Conservation (phyloP, 2,113 vertebrate species). For the Oncorhynchus clarkii region DNA sequence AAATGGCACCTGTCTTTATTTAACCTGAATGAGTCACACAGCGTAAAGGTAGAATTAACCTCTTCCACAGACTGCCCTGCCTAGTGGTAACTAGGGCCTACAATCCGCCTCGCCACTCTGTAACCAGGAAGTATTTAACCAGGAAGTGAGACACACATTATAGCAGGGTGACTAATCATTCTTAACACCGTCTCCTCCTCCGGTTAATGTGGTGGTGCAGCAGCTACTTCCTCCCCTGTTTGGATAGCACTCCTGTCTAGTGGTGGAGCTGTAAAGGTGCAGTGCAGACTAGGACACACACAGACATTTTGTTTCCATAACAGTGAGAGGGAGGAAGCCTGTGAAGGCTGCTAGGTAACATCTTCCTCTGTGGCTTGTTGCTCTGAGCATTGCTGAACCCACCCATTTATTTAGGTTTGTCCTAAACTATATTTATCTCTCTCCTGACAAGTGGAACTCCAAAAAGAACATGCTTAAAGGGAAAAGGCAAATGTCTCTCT, state of each 20-base stretch:
- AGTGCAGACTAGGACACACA: conserved; percentile 50
- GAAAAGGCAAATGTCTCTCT: conserved; percentile 52
- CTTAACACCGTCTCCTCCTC: conserved; percentile 66
- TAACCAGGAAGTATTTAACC: conserved; percentile 43
- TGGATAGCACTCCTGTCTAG: conserved; percentile 72
- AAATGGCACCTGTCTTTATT: conserved; percentile 26
- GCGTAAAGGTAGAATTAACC: conserved; percentile 11
- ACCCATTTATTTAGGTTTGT: conserved; percentile 87
- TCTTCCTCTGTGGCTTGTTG: conserved; percentile 85
- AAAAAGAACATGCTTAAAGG: conserved; percentile 75
- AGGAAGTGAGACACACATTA: conserved; percentile 55
- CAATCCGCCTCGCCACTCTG: conserved; percentile 14
- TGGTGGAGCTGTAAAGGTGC: conserved; percentile 67
- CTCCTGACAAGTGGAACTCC: conserved; percentile 83
- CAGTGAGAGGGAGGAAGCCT: conserved; percentile 59
- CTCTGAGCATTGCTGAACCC: conserved; percentile 81
- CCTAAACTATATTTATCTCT: conserved; percentile 88
- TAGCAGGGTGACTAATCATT: conserved; percentile 66
- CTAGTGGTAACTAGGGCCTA: background rate
- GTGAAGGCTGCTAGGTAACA: conserved; percentile 62
- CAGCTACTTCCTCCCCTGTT: conserved; percentile 83
- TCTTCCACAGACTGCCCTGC: conserved; percentile 12
- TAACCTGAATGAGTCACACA: conserved; percentile 7
- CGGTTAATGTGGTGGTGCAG: conserved; percentile 75
- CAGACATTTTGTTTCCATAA: conserved; percentile 73